Conservation (phyloP, 2,888 invertebrate species). For the Meloe dianella region DNA sequence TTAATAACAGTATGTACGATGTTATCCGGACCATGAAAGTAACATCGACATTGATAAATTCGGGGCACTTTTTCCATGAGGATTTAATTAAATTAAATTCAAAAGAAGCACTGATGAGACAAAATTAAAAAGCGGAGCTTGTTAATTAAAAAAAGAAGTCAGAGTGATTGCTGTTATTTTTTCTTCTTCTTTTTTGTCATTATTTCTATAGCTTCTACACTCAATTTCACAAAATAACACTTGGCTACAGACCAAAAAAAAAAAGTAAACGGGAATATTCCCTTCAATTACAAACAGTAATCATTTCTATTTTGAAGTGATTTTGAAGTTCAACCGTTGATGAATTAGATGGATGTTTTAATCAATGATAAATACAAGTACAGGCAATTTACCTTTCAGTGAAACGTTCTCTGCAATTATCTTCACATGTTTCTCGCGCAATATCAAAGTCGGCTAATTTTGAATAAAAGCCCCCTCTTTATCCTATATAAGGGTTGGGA, state of each 20-base stretch:
- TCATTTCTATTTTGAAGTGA: conserved; percentile 19
- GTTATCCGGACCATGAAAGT: background rate
- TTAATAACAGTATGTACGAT: background rate
- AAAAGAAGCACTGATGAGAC: conserved; percentile 52
- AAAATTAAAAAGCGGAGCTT: conserved; percentile 55
- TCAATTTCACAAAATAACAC: conserved; percentile 19
- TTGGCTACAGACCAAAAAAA: background rate
- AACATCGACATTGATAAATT: conserved; percentile 48
- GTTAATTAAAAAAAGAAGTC: conserved; percentile 54
- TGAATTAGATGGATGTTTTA: background rate
- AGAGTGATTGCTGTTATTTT: conserved; percentile 51
- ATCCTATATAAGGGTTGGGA: conserved; percentile 35
- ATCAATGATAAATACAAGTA: conserved; percentile 5
- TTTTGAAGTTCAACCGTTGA: conserved; percentile 21
- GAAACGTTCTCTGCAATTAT: conserved; percentile 38
- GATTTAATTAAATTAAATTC: conserved; percentile 55
- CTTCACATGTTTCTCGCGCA: conserved; percentile 37
- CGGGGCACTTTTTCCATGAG: conserved; percentile 45
- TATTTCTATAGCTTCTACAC: conserved; percentile 9
- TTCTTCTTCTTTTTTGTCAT: conserved; percentile 15
- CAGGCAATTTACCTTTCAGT: conserved; percentile 32
- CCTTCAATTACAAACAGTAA: conserved; percentile 15
- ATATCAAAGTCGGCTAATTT: conserved; percentile 40
- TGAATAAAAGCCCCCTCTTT: conserved; percentile 45
- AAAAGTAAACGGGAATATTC: conserved; percentile 9